phyloP scores from a whole-genome alignment of 1,140 invertebrate species.

The Scylla paramamosain region DNA sequence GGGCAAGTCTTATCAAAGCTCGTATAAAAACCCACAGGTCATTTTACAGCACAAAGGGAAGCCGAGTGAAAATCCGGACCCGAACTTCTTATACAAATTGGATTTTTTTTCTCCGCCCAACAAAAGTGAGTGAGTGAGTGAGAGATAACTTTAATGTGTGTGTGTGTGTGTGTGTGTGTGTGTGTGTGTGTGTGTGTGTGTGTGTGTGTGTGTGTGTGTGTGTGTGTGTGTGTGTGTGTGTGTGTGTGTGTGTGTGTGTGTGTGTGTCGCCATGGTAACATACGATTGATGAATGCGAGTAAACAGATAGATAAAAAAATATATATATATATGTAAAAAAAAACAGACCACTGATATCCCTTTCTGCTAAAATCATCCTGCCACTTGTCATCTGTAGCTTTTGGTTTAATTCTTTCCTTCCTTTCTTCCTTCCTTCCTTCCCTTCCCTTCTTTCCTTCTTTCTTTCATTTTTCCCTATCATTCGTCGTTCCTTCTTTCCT shows the following conservation, averaged over 20 bases:
- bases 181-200: not conserved
- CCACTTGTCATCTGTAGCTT: no score
- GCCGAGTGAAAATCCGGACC: not conserved
- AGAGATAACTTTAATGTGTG: no score
- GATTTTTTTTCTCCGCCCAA: not conserved
- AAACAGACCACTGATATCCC: no score
- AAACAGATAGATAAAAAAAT: no score
- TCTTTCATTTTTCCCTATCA: not conserved
- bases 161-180: not conserved
- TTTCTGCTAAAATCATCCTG: no score
- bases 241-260: slow-evolving; percentile 18
- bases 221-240: slow-evolving; percentile 34
- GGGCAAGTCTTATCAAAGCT: not conserved
- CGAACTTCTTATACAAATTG: not conserved
- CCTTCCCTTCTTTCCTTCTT: not conserved
- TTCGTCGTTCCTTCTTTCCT: not conserved
- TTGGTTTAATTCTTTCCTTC: no score
- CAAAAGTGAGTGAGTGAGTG: no score
- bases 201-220: not conserved
- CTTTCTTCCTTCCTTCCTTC: not conserved
- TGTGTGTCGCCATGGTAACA: not conserved
- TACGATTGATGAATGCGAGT: no score
- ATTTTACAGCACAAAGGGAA: not conserved
- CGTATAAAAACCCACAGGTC: not conserved
- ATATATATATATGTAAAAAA: no score